Evolutionary conservation across 1,140 invertebrate species (phyloP).

Genomic region (Drosophila hydei): DNA sequence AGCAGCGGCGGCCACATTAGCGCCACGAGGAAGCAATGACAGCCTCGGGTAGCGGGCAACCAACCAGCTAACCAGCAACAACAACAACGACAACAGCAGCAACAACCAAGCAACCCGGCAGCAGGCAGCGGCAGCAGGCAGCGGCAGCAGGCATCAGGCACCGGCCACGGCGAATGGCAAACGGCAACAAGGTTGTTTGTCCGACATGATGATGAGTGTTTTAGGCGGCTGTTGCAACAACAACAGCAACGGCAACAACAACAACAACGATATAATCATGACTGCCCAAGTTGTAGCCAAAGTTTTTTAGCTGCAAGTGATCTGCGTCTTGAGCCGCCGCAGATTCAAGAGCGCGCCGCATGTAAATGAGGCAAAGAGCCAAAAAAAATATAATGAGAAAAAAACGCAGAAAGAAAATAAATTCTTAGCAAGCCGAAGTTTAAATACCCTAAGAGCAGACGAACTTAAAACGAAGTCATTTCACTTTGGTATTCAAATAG

Average conservation of each 20-base stretch:
- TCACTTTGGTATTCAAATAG: no score
- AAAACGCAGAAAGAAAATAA: background rate
- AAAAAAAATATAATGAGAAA: conserved; percentile 2
- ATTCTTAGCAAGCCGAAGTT: background rate
- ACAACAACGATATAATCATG: conserved; percentile 61
- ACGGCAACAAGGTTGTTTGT: conserved; percentile 79
- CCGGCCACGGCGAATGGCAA: conserved; percentile 47
- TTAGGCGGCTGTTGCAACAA: conserved; percentile 67
- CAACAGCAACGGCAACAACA: conserved; percentile 28
- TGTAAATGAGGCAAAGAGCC: conserved; percentile 66
- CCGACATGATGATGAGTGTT: conserved; percentile 80
- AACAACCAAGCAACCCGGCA: conserved; percentile 4
- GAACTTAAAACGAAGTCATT: no score
- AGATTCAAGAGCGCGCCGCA: conserved; percentile 64
- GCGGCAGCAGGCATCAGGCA: conserved; percentile 17
- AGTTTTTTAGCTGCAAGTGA: conserved; percentile 54
- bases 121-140: no score
- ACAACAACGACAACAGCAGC: conserved; percentile 16
- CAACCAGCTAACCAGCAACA: conserved; percentile 18
- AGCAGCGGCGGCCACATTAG: conserved; percentile 64
- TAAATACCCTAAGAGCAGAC: background rate
- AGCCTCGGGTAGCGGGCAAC: conserved; percentile 48
- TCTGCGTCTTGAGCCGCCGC: conserved; percentile 49
- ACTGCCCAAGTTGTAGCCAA: conserved; percentile 75
- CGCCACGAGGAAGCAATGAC: conserved; percentile 74